Conservation (phyloP, 2,797 vertebrate species). For the Helicolenus hilgendorfi region DNA sequence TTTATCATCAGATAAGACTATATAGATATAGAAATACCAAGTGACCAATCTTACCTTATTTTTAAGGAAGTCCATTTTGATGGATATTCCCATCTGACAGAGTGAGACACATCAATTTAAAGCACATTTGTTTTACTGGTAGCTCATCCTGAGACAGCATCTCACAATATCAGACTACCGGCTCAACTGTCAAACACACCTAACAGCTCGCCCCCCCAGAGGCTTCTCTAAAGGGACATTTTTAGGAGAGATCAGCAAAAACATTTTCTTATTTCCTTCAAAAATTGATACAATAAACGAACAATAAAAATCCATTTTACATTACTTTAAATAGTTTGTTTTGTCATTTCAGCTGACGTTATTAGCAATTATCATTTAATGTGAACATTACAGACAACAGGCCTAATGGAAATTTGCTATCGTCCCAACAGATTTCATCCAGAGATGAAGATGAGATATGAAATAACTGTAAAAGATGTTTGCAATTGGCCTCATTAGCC, state of each 20-base stretch:
- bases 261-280: not conserved
- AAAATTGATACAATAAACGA: not conserved
- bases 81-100: not conserved
- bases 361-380: not conserved
- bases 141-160: not conserved
- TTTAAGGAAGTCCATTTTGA: not conserved
- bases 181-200: constrained; percentile 9
- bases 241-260: not conserved
- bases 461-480: not conserved
- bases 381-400: not conserved
- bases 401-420: not conserved
- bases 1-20: not conserved
- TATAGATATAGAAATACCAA: not conserved
- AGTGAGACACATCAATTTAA: not conserved
- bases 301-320: not conserved
- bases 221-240: not conserved
- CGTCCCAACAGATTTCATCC: not conserved
- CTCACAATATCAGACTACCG: not conserved
- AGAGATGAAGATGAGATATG: not conserved
- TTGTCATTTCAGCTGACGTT: not conserved
- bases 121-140: not conserved
- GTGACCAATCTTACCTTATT: not conserved
- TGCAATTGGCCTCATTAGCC: not conserved
- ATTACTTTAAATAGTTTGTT: not conserved
- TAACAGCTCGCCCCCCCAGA: not conserved